These are phyloP conservation scores for Palaemon carinicauda DNA, from an alignment of 1,140 invertebrate species.

Conservation along the genomic window DNA sequence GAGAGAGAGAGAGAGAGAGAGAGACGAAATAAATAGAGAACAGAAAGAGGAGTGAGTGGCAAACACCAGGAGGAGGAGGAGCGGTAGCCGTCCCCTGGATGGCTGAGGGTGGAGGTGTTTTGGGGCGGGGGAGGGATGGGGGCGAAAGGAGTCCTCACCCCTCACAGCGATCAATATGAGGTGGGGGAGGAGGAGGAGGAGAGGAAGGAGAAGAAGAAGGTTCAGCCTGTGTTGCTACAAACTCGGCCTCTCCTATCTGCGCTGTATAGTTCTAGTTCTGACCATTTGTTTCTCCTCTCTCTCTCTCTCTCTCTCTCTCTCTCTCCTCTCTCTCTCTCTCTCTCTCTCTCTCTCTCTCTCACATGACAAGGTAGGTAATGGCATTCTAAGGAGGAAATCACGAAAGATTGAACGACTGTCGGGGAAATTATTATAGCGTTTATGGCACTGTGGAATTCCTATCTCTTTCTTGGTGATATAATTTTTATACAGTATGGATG, in stretches of 20 bases:
- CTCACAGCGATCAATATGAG: too few species aligned
- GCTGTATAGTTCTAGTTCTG: not conserved
- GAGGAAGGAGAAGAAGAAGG: not conserved
- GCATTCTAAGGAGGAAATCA: too few species aligned
- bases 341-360: conserved; percentile 17
- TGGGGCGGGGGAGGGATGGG: not conserved
- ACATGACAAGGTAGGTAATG: too few species aligned
- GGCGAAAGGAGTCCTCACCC: not conserved
- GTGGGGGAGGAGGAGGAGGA: not conserved
- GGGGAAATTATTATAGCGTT: too few species aligned
- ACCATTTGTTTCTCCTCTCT: not conserved
- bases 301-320: conserved; percentile 19
- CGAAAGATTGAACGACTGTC: too few species aligned
- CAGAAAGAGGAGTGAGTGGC: too few species aligned
- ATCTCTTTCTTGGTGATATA: not conserved
- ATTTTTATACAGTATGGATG: not conserved
- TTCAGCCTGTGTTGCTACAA: not conserved
- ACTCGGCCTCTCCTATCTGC: not conserved
- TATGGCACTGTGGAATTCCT: not conserved
- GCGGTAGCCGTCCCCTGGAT: too few species aligned
- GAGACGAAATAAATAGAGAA: too few species aligned
- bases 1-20: too few species aligned
- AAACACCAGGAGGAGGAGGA: too few species aligned
- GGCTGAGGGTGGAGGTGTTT: not conserved
- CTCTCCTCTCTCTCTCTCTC: conserved; percentile 20